Evolutionary conservation across 2,888 invertebrate genomes (phyloP).

Genomic region (Tridacna gigas): DNA sequence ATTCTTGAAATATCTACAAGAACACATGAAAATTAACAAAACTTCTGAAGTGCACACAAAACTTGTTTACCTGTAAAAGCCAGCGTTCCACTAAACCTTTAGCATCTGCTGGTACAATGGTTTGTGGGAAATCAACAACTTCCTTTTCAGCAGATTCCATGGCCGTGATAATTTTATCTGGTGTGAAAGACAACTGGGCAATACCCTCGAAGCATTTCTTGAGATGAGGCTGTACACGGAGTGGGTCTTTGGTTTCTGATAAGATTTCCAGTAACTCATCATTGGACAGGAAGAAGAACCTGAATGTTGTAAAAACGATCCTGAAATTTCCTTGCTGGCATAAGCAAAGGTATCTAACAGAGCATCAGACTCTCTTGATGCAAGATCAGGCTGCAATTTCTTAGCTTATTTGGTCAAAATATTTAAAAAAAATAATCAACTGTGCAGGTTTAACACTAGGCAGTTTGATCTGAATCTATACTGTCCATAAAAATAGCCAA

Average conservation of each 20-base stretch:
- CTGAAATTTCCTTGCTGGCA: too few relatives aligned
- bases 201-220: conserved; percentile 85
- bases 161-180: conserved; percentile 81
- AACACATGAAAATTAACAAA: too few relatives aligned
- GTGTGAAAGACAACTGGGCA: conserved; percentile 80
- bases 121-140: conserved; percentile 78
- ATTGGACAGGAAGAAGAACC: conserved; percentile 85
- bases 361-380: too few relatives aligned
- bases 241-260: conserved; percentile 84
- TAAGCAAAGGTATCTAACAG: too few relatives aligned
- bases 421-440: too few relatives aligned
- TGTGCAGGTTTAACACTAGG: too few relatives aligned
- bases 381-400: too few relatives aligned
- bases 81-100: conserved; percentile 84
- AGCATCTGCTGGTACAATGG: conserved; percentile 82
- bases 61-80: conserved; percentile 81
- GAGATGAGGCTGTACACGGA: conserved; percentile 84
- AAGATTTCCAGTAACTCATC: conserved; percentile 84
- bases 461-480: too few relatives aligned
- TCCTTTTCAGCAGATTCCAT: conserved; percentile 85
- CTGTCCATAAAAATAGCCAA: too few relatives aligned
- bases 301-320: conserved; percentile 37
- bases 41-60: too few relatives aligned
- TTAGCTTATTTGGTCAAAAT: too few relatives aligned
- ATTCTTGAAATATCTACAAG: too few relatives aligned